Evolutionary conservation across 2,797 vertebrate genomes (phyloP), one percentile per base, ranked within the genome.

Genomic region (Propithecus deckenii): DNA sequence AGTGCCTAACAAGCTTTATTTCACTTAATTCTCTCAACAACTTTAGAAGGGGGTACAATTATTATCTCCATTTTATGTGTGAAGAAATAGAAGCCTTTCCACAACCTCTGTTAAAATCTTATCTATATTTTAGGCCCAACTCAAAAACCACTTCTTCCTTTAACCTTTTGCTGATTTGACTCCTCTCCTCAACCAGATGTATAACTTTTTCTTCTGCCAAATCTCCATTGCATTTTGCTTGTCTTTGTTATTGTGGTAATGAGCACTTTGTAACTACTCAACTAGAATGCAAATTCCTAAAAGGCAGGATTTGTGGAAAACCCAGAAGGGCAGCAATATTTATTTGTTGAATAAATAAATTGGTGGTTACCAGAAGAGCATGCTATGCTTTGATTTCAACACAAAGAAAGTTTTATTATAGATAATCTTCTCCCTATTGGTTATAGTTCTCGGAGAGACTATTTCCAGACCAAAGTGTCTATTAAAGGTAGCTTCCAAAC

Each of bases 161-260:
- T 17, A 86, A 30, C 5, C 48, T 55, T 84, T 81, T 95, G 25
- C 79, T 83, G 28, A 86, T 43, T 91, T 86, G 43, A 43, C 10
- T 32, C 14, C 41, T 79, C 18, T n/a, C 14, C 38, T 85, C 30
- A 5, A 84, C 18, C 35, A 86, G 17, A 61, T 32, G 3, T 38
- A 23, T 63, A 35, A 78, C 46, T 76, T 79, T 91, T 74, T 25
- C 78, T 92, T 86, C 35, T 78, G 41, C 25, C 38, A 93, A 55
- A 84, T 83, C 52, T 85, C 72, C 6, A 17, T 20, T 15, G 22
- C 5, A 69, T 76, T 95, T 94, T 75, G 28, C 72, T 81, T 50
- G 7, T 89, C 46, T 97, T 81, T 93, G 78, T 86, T 94, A 84
- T 89, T 88, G 35, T 78, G 52, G 25, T 55, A 75, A 83, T 65